Base-by-base conservation (phyloP, 2,797 vertebrate species). In the Tauraco hartlaubi region DNA sequence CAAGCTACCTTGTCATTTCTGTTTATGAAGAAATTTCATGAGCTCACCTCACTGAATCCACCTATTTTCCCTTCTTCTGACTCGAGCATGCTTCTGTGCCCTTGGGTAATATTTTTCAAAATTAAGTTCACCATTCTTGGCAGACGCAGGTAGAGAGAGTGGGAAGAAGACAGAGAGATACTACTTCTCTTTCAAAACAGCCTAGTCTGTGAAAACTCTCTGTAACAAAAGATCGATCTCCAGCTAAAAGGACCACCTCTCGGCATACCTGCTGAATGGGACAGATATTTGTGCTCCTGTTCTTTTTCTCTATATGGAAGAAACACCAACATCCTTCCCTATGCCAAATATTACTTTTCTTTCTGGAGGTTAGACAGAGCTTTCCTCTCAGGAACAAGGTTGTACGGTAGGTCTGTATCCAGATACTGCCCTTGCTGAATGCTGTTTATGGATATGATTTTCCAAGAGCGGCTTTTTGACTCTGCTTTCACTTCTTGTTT, bases 1-100 rank as follows among this genome's bases (percentile, higher is more conserved):
- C 35, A 90, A 73, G 73, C 17, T 39, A 74, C 8, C 54, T 66
- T 95, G 91, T 96, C 96, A 88, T 91, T 96, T 96, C 91, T 91
- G 64, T 73, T 97, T 91, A 92, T 63, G 78, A 89, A 91, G 77
- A 94, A 79, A 63, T n/a, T 77, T 80, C 52, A 63, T 55, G 78
- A 93, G 51, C 68, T 96, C 66, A 62, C 62, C 66, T 94, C 33
- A 41, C 41, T 75, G 95, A 96, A 96, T 95, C 94, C 73, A 44
- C 54, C 14, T 92, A 90, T 94, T 96, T 85, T 95, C 58, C 76
- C 88, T 91, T 92, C 58, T 39, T 78, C 79, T 90, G 64, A 59
- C 64, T 92, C 0, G 2, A 44, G 51, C 63, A 35, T 79, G 51
- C 46, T 77, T 62, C 63, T 84, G 35, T 92, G 79, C 85, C 91